These are phyloP conservation scores for Cheilosia urbana DNA, from an alignment of 2,888 invertebrate species.

Conservation along the genomic window DNA sequence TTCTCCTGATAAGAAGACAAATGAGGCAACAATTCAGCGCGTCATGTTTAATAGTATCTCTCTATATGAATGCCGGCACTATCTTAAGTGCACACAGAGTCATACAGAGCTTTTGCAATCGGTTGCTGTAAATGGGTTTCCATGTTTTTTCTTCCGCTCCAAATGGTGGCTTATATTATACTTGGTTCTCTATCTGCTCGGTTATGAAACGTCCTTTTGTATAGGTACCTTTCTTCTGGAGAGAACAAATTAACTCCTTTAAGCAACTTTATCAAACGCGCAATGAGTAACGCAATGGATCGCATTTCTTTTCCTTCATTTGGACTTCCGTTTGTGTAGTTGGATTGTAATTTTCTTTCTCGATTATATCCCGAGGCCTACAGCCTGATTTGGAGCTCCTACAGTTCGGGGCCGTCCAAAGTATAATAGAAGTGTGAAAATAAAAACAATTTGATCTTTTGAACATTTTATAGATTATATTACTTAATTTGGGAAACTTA, in stretches of 20 bases:
- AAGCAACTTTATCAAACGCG: background rate
- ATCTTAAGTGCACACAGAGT: background rate
- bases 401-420: no score
- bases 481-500: no score
- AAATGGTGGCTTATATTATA: background rate
- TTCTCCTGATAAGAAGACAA: background rate
- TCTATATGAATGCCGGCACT: background rate
- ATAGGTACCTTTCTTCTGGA: background rate
- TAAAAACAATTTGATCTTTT: no score
- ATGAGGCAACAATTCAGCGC: background rate
- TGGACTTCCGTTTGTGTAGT: background rate
- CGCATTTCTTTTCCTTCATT: background rate
- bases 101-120: slow-evolving; percentile 10
- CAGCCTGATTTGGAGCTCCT: no score
- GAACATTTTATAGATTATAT: no score
- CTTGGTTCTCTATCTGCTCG: slow-evolving; percentile 41
- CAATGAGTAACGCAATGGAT: background rate
- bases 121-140: slow-evolving; percentile 25
- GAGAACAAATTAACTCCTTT: background rate
- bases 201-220: background rate
- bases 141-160: slow-evolving; percentile 19
- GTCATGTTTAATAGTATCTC: background rate
- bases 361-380: no score
- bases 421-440: no score
- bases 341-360: background rate